Evolutionary conservation across 92 coral and sea anemone genomes (phyloP).

Genomic region (Parazoanthus darwini): DNA sequence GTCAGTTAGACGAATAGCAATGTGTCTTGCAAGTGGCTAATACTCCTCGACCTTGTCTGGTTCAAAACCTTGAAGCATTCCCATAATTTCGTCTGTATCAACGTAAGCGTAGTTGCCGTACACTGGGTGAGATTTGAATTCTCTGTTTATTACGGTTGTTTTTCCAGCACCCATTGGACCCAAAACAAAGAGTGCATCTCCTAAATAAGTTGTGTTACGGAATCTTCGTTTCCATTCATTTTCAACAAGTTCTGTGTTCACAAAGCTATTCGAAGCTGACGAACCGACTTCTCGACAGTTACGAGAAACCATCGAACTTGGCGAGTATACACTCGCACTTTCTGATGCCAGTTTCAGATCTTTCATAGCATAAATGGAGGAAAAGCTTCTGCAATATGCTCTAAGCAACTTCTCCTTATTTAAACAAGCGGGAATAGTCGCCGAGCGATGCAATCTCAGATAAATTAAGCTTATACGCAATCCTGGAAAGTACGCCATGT

Average conservation of each 20-base stretch:
- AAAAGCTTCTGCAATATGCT: neutral
- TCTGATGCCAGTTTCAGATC: slow-evolving; percentile 35
- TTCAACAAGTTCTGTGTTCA: slow-evolving; percentile 73
- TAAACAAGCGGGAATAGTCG: neutral
- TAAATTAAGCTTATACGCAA: slow-evolving; percentile 22
- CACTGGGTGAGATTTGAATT: slow-evolving; percentile 75
- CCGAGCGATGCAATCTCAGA: slow-evolving; percentile 4
- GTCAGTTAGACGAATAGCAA: slow-evolving; percentile 92
- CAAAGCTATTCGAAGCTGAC: neutral
- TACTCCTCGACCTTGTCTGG: slow-evolving; percentile 88
- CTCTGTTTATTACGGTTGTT: slow-evolving; percentile 82
- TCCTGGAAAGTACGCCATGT: slow-evolving; percentile 22
- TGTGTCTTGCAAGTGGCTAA: slow-evolving; percentile 88
- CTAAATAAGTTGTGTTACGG: slow-evolving; percentile 67
- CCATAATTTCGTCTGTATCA: slow-evolving; percentile 98
- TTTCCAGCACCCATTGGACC: slow-evolving; percentile 99
- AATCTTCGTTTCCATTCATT: slow-evolving; percentile 82
- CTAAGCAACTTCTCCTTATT: neutral
- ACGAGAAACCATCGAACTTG: slow-evolving; percentile 11
- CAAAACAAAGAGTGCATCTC: slow-evolving; percentile 91
- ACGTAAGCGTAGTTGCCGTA: slow-evolving; percentile 89
- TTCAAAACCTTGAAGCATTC: slow-evolving; percentile 79
- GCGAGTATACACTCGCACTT: slow-evolving; percentile 34
- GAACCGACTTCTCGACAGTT: slow-evolving; percentile 3
- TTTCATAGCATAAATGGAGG: slow-evolving; percentile 2